Conservation (phyloP, 2,113 vertebrate genomes). For the Sitta europaea region DNA sequence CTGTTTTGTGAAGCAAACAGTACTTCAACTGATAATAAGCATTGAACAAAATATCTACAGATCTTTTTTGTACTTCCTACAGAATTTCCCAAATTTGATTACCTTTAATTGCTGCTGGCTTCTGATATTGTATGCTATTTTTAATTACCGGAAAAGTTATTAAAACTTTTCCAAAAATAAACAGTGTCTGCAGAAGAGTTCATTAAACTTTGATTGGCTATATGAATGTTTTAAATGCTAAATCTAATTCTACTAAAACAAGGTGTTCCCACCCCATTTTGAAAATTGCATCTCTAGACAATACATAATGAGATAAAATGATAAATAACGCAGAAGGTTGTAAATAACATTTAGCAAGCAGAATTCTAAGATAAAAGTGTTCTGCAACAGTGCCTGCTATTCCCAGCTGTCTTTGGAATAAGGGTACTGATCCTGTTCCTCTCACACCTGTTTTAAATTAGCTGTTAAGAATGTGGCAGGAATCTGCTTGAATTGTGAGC, state of each 20-base stretch:
- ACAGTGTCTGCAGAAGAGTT: conserved; percentile 43
- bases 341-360: conserved; percentile 66
- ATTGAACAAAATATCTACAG: conserved; percentile 79
- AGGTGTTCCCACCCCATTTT: conserved; percentile 60
- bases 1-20: conserved; percentile 85
- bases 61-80: conserved; percentile 90
- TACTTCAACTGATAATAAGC: conserved; percentile 86
- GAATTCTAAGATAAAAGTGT: conserved; percentile 48
- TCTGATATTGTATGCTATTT: conserved; percentile 71
- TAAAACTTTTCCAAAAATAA: conserved; percentile 74
- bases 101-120: conserved; percentile 74
- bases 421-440: background rate
- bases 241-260: conserved; percentile 69
- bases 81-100: conserved; percentile 90
- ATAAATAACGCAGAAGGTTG: conserved; percentile 61
- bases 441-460: conserved; percentile 18
- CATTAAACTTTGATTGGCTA: conserved; percentile 64
- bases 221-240: conserved; percentile 61
- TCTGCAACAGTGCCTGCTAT: conserved; percentile 19
- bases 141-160: conserved; percentile 76
- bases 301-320: conserved; percentile 65
- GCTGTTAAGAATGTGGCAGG: background rate
- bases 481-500: background rate
- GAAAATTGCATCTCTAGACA: conserved; percentile 66
- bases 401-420: conserved; percentile 21